Evolutionary conservation across 1,140 invertebrate genomes (phyloP).

Genomic region (Calephelis nemesis): DNA sequence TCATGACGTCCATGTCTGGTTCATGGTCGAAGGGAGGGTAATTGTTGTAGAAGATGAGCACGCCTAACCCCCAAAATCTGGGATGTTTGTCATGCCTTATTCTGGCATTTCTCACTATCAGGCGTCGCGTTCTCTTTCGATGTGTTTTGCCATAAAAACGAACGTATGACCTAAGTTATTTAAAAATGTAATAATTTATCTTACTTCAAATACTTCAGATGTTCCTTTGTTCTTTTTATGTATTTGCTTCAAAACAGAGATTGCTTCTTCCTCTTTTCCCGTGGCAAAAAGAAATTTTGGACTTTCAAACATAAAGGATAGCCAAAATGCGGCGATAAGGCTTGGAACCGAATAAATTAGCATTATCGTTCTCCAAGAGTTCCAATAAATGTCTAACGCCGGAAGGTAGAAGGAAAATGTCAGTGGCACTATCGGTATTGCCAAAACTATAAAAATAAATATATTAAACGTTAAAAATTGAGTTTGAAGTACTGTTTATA

Average conservation of each 20-base stretch:
- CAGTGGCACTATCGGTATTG: conserved; percentile 58
- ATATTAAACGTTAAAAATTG: no score
- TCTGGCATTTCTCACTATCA: no score
- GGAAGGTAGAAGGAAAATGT: conserved; percentile 47
- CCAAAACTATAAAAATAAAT: conserved; percentile 43
- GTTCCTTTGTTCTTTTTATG: conserved; percentile 37
- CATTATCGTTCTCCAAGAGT: conserved; percentile 54
- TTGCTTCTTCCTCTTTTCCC: conserved; percentile 39
- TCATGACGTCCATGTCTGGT: no score
- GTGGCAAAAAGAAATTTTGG: conserved; percentile 28
- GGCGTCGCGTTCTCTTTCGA: no score
- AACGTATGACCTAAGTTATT: no score
- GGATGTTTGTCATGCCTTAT: no score
- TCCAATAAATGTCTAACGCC: conserved; percentile 52
- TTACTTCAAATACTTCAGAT: conserved; percentile 39
- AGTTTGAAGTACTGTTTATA: not conserved
- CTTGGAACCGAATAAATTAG: conserved; percentile 47
- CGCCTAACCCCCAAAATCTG: no score
- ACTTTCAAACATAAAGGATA: conserved; percentile 53
- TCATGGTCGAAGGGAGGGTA: no score
- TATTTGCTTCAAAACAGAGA: conserved; percentile 45
- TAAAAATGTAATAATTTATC: not conserved
- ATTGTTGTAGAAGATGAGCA: no score
- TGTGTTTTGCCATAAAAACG: no score
- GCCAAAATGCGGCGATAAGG: conserved; percentile 36